Evolutionary conservation across 2,113 vertebrate genomes (phyloP).

Genomic region (Xerus inauris): DNA sequence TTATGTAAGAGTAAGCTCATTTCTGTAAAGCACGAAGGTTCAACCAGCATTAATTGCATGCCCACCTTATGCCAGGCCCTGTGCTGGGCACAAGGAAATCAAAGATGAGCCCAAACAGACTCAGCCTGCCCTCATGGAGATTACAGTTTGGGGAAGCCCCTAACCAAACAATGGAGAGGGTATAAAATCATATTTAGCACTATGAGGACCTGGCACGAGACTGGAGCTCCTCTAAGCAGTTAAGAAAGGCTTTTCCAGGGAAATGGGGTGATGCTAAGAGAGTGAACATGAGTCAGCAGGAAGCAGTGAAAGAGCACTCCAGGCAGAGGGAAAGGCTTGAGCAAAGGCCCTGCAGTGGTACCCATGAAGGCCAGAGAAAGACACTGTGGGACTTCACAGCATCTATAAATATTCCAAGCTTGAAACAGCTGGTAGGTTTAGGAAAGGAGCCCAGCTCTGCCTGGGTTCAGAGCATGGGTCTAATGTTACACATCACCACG

Average conservation of each 20-base stretch:
- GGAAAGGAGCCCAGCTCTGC: not conserved
- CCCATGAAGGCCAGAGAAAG: not conserved
- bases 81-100: not conserved
- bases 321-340: not conserved
- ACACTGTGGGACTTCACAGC: fast-evolving
- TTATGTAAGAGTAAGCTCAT: conserved; percentile 2
- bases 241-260: not conserved
- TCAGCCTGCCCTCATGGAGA: not conserved
- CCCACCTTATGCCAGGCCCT: not conserved
- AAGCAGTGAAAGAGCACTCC: not conserved
- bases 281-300: not conserved
- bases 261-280: not conserved
- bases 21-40: not conserved
- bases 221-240: not conserved
- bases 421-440: not conserved
- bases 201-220: not conserved
- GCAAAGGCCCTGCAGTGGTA: not conserved
- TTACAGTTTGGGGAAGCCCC: not conserved
- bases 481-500: fast-evolving
- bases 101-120: not conserved
- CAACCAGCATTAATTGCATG: not conserved
- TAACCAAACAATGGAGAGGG: not conserved
- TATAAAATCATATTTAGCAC: not conserved
- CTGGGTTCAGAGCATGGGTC: not conserved
- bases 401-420: not conserved